These are phyloP conservation scores for Drosophila biarmipes DNA, from an alignment of 1,140 invertebrate species.

Conservation along the genomic window DNA sequence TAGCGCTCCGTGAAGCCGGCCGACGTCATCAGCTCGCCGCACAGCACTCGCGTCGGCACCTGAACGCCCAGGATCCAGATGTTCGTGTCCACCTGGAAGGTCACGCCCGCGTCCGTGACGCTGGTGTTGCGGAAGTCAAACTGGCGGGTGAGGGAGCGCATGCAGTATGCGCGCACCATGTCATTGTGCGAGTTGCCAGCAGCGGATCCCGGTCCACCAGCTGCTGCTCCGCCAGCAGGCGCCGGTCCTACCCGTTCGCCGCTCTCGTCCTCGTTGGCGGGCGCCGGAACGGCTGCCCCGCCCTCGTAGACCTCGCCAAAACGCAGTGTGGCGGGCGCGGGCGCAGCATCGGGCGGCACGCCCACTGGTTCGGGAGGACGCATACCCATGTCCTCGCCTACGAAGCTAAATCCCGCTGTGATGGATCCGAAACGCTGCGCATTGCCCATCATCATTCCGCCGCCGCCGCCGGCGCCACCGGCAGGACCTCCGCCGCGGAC, in stretches of 20 bases:
- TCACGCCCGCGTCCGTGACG: slow-evolving; percentile 90
- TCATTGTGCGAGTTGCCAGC: slow-evolving; percentile 69
- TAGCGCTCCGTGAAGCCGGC: slow-evolving; percentile 85
- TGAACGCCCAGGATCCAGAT: slow-evolving; percentile 90
- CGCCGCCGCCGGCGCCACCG: background rate
- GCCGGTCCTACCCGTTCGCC: background rate
- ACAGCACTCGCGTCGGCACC: slow-evolving; percentile 87
- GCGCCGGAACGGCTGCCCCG: background rate
- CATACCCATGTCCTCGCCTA: slow-evolving; percentile 35
- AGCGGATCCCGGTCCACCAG: slow-evolving; percentile 2
- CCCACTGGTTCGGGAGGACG: slow-evolving; percentile 25
- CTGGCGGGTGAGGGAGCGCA: slow-evolving; percentile 87
- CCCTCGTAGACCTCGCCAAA: slow-evolving; percentile 49
- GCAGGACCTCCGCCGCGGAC: slow-evolving; percentile 20
- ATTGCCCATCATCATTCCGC: slow-evolving; percentile 32
- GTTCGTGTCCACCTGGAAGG: slow-evolving; percentile 90
- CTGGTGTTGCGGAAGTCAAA: slow-evolving; percentile 89
- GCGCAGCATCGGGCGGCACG: slow-evolving; percentile 3
- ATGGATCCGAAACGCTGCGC: slow-evolving; percentile 24
- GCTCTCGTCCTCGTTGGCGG: slow-evolving; percentile 56
- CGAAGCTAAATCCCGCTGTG: slow-evolving; percentile 14
- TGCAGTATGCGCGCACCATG: slow-evolving; percentile 88
- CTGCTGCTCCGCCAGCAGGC: background rate
- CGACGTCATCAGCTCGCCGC: slow-evolving; percentile 85
- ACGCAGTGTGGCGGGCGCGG: slow-evolving; percentile 5